These are phyloP conservation scores for Opisthograptis luteolata DNA, from an alignment of 2,888 invertebrate species.

Conservation along the genomic window DNA sequence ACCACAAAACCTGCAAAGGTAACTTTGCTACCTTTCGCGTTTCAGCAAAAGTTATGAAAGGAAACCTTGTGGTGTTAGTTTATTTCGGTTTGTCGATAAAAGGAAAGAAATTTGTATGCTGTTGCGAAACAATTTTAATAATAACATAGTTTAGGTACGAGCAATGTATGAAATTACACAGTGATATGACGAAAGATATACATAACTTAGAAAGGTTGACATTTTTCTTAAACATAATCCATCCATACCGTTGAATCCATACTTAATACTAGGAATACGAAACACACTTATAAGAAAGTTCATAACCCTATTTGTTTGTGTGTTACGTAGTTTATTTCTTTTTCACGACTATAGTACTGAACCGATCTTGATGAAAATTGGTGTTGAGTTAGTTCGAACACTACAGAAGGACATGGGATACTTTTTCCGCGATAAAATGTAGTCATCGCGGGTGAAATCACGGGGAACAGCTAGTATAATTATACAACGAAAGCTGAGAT, in stretches of 20 bases:
- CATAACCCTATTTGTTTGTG: too few species aligned
- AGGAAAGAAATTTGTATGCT: background rate
- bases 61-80: background rate
- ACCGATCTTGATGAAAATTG: too few species aligned
- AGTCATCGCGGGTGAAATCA: too few species aligned
- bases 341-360: too few species aligned
- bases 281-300: too few species aligned
- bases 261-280: too few species aligned
- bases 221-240: background rate
- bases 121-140: constrained; percentile 23
- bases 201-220: background rate
- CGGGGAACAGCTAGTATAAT: too few species aligned
- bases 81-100: background rate
- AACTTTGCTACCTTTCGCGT: constrained; percentile 18
- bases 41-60: background rate
- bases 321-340: too few species aligned
- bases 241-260: background rate
- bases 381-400: too few species aligned
- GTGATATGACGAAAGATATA: constrained; percentile 2
- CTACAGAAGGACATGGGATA: too few species aligned
- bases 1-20: background rate
- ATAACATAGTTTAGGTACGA: constrained; percentile 21
- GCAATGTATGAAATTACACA: background rate
- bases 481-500: too few species aligned
- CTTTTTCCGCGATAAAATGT: too few species aligned